Base-by-base conservation (phyloP, 1,140 invertebrate genomes). In the Eurosta solidaginis region DNA sequence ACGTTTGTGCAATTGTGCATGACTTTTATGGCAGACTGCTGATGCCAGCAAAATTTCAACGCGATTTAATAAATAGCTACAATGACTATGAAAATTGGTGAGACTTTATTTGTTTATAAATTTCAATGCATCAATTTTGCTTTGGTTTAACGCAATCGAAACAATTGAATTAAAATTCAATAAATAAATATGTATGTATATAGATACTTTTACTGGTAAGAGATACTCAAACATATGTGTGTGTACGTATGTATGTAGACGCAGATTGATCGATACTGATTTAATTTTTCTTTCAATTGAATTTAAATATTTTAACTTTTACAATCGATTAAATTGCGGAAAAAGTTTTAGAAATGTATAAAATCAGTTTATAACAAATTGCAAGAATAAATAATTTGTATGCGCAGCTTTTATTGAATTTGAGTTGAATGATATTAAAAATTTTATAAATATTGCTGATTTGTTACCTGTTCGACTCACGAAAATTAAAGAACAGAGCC, bases 51-150 rank as follows among this genome's bases (percentile, higher is more conserved):
- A 33, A 68, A 42, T 40, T 68, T 29, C 36, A 29, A 20, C 40
- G 40, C 40, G 59, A 68, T 40, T 68, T 68, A 68, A 68, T 68
- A 68, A 68, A 36, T 68, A n/a, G n/a, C n/a, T n/a, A n/a, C n/a
- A n/a, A n/a, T n/a, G n/a, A n/a, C n/a, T n/a, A 40, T 68, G 33
- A 22, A 68, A 68, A 68, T 68, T 68, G 59, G 59, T 40, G 33
- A 5, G 33, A 68, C 3, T 14, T 17, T 54, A 20, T 68, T 36
- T 68, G 17, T 40, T 40, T 68, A 68, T 20, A 33, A 36, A 42
- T 68, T 68, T 20, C n/a, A 20, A 17, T 42, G 59, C 33, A 40
- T 40, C 7, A 40, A 68, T 40, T 68, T 68, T 25, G 59, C 59
- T 42, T 68, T 42, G 59, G n/a, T 40, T 68, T 33, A 22, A 3